Conservation (phyloP, 1,140 invertebrate genomes). For the Chrysopa pallens region DNA sequence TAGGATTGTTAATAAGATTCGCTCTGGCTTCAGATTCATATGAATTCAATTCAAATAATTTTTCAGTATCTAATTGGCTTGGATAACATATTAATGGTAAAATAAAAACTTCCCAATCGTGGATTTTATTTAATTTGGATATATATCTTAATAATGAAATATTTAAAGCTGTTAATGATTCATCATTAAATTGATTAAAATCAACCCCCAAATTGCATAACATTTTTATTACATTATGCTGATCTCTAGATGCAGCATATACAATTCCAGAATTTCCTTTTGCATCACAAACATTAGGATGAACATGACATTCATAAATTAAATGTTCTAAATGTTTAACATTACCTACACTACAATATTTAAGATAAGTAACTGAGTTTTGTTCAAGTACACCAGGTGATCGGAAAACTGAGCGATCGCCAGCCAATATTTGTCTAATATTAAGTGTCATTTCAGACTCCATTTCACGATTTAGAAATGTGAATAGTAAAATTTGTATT, state of each 20-base stretch:
- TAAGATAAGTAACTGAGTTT: slow-evolving; percentile 11
- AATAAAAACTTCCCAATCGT: slow-evolving; percentile 21
- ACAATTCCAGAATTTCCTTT: slow-evolving; percentile 28
- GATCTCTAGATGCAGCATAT: slow-evolving; percentile 24
- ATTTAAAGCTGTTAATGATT: slow-evolving; percentile 26
- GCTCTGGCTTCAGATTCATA: slow-evolving; percentile 5
- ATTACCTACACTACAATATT: slow-evolving; percentile 14
- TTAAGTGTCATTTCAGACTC: slow-evolving; percentile 13
- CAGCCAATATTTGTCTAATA: slow-evolving; percentile 11
- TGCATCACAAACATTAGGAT: slow-evolving; percentile 25
- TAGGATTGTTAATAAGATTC: neutral
- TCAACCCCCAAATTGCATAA: slow-evolving; percentile 26
- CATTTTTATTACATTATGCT: slow-evolving; percentile 10
- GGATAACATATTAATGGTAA: slow-evolving; percentile 1
- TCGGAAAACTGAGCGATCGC: slow-evolving; percentile 9
- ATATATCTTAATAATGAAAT: slow-evolving; percentile 23
- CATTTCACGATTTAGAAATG: slow-evolving; percentile 12
- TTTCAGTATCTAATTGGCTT: slow-evolving; percentile 10
- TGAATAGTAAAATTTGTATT: slow-evolving; percentile 14
- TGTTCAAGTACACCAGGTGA: slow-evolving; percentile 12
- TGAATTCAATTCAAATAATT: slow-evolving; percentile 17
- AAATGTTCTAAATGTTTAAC: slow-evolving; percentile 18
- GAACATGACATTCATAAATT: slow-evolving; percentile 20
- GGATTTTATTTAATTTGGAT: slow-evolving; percentile 18
- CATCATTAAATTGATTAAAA: slow-evolving; percentile 27